A percentile compares a stretch with the other conserved stretches of the same genome.
phyloP scores from a whole-genome alignment of 2,113 vertebrate species.

The Neotragus pygmaeus region DNA sequence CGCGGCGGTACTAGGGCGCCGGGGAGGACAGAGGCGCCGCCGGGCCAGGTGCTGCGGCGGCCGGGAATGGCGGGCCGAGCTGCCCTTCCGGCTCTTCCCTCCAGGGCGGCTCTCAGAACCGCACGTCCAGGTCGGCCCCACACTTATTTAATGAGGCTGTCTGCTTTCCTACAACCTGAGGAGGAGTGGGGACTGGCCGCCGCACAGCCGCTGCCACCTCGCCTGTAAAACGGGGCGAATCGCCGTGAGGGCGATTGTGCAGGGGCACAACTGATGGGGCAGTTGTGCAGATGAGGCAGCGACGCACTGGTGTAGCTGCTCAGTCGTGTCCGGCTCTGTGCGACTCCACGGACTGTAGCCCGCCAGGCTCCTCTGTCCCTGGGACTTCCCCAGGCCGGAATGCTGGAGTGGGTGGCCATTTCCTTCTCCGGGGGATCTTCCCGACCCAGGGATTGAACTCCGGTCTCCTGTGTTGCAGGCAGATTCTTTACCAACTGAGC shows the following conservation, averaged over 20 bases:
- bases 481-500: background rate
- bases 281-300: fast-evolving
- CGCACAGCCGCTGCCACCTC: too few relatives aligned
- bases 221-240: background rate
- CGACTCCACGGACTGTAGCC: background rate
- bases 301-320: fast-evolving
- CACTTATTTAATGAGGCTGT: background rate
- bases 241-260: too few relatives aligned
- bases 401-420: background rate
- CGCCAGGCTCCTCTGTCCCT: background rate
- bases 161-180: background rate
- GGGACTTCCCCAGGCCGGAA: background rate
- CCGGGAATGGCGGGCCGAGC: fast-evolving
- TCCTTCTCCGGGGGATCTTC: background rate
- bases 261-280: too few relatives aligned
- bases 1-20: fast-evolving
- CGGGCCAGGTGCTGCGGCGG: fast-evolving
- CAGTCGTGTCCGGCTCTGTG: background rate
- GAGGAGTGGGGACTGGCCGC: too few relatives aligned
- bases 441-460: background rate
- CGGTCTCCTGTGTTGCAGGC: background rate
- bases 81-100: background rate
- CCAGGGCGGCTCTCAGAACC: background rate
- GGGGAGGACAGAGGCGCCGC: background rate
- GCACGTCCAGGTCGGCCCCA: background rate